Percentiles rank a stretch among this genome's conserved stretches.
phyloP scores from a whole-genome alignment of 2,888 invertebrate species.

The Drosophila gaucha region DNA sequence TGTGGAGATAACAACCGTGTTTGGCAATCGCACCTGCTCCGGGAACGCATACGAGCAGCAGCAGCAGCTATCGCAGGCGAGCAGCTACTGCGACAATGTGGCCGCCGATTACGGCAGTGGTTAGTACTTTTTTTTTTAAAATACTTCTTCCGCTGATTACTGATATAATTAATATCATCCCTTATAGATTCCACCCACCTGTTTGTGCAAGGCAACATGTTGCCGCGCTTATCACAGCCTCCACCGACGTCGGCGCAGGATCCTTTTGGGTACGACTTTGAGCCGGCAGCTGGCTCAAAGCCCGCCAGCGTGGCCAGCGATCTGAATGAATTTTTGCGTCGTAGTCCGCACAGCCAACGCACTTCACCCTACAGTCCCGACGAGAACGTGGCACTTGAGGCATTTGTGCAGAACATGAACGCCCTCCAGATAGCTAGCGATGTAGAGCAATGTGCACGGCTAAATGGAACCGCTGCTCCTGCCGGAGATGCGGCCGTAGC shows the following conservation, averaged over 20 bases:
- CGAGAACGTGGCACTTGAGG: slow-evolving; percentile 80
- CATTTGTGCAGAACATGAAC: slow-evolving; percentile 83
- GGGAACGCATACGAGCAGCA: slow-evolving; percentile 74
- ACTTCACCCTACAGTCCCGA: slow-evolving; percentile 83
- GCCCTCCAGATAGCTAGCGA: slow-evolving; percentile 80
- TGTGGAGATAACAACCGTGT: slow-evolving; percentile 84
- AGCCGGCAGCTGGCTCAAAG: slow-evolving; percentile 87
- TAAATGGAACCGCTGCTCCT: slow-evolving; percentile 69
- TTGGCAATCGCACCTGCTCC: slow-evolving; percentile 71
- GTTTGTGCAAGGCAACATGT: slow-evolving; percentile 92
- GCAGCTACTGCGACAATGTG: slow-evolving; percentile 76
- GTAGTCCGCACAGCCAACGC: slow-evolving; percentile 76
- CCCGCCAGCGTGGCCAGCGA: slow-evolving; percentile 87
- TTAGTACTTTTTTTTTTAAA: slow-evolving; percentile 15
- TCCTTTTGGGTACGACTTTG: slow-evolving; percentile 93
- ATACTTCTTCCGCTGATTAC: not conserved
- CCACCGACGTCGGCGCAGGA: slow-evolving; percentile 91
- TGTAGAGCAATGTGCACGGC: slow-evolving; percentile 79
- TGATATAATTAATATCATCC: not conserved
- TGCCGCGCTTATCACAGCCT: slow-evolving; percentile 84
- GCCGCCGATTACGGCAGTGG: slow-evolving; percentile 76
- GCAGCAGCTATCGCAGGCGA: slow-evolving; percentile 46
- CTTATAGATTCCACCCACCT: slow-evolving; percentile 86
- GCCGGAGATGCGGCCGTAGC: slow-evolving; percentile 50
- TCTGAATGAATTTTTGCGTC: slow-evolving; percentile 89